These are phyloP conservation scores for Sarcophaga variegata DNA, from an alignment of 2,888 invertebrate species.

Conservation along the genomic window DNA sequence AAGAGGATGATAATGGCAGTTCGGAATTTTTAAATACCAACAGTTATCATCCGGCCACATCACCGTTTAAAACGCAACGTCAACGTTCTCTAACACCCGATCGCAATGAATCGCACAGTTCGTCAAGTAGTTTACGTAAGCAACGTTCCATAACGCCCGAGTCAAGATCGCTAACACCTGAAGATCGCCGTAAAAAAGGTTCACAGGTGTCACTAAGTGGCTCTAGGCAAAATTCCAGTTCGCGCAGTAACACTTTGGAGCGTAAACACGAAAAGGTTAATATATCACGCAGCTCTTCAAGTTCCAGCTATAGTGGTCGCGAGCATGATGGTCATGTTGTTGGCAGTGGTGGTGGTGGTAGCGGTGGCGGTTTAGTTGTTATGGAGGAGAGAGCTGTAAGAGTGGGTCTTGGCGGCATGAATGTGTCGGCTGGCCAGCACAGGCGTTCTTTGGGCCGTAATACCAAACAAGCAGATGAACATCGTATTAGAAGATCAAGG, in stretches of 20 bases:
- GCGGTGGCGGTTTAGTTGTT: conserved; percentile 27
- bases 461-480: conserved; percentile 79
- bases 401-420: conserved; percentile 35
- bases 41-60: conserved; percentile 77
- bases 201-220: conserved; percentile 78
- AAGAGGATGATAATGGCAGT: conserved; percentile 80
- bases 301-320: conserved; percentile 81
- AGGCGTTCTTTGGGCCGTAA: conserved; percentile 77
- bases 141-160: conserved; percentile 81
- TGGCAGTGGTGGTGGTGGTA: conserved; percentile 43
- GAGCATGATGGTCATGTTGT: conserved; percentile 70
- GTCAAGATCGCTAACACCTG: conserved; percentile 80
- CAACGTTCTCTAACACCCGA: conserved; percentile 81
- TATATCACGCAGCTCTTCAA: conserved; percentile 81
- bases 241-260: conserved; percentile 80
- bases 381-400: conserved; percentile 32
- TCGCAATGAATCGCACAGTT: conserved; percentile 80
- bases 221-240: conserved; percentile 80
- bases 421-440: conserved; percentile 68
- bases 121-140: conserved; percentile 79
- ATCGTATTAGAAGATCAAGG: conserved; percentile 81
- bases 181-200: conserved; percentile 80
- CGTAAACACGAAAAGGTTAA: conserved; percentile 79
- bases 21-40: conserved; percentile 79
- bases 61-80: conserved; percentile 78